Evolutionary conservation across 2,888 invertebrate genomes (phyloP), one percentile per base, ranked within the genome.

Genomic region (Heliothis peltigera): DNA sequence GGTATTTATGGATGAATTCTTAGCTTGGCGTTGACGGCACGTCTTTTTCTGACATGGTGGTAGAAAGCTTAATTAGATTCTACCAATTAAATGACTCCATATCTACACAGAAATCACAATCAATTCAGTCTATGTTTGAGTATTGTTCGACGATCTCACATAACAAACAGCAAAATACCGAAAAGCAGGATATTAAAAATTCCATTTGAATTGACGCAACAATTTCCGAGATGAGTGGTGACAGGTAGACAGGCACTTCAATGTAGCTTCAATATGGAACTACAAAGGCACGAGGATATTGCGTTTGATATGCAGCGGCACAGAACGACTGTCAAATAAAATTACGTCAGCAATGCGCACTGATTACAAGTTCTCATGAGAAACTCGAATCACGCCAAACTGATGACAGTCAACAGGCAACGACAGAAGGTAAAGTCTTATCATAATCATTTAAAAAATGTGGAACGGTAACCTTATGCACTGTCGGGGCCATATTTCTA

Each of bases 311-410:
- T 68, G 70, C 70, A 56, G 62, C 70, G 66, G 69, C 78, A 79
- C 76, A 76, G 75, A 71, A 72, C 53, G 75, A 61, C 71, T 62
- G 87, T 89, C 90, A 83, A 83, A 85, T 78, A 67, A 75, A 82
- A 89, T 89, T 80, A 86, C 82, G 81, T 87, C 86, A 84, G 79
- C 75, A 70, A 66, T 69, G 77, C 70, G 76, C 71, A 54, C 51
- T 78, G 81, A 85, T 84, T 82, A 82, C 80, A 75, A 43, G 75
- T 85, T 84, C 84, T 82, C 83, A 75, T 76, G 84, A 82, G 77
- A 83, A 71, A 55, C 21, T 72, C 52, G 54, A 46, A 52, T 64
- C 51, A 43, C 8, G 49, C 10, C 44, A 18, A 32, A 55, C 32
- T 35, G 54, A 46, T 8, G 22, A 18, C 56, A 66, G 1, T 0